Conservation (phyloP, 2,113 vertebrate genomes). For the Rhineura floridana region DNA sequence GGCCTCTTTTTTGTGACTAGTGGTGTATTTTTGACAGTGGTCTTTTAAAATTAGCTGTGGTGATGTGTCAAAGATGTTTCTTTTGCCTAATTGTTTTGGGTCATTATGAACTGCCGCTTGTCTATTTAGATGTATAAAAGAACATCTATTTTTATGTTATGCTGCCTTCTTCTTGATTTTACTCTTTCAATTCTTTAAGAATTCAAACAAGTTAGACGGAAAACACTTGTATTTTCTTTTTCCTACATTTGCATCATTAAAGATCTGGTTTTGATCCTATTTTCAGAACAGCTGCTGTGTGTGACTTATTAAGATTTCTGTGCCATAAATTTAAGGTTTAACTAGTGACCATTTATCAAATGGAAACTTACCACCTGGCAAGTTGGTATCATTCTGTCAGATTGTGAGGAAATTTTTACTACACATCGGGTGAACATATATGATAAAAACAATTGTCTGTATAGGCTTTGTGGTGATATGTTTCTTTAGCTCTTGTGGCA, state of each 20-base stretch:
- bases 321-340: background rate
- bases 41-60: background rate
- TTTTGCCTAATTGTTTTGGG: background rate
- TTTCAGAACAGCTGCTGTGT: background rate
- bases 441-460: background rate
- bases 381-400: background rate
- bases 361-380: background rate
- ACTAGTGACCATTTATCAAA: background rate
- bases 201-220: background rate
- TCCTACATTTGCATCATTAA: background rate
- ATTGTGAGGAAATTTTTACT: background rate
- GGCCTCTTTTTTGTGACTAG: background rate
- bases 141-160: background rate
- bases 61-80: background rate
- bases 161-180: background rate
- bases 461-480: background rate
- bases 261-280: conserved; percentile 7
- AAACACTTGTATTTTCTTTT: conserved; percentile 13
- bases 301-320: background rate
- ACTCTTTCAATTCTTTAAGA: background rate
- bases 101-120: conserved; percentile 3
- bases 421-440: background rate
- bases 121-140: conserved; percentile 1
- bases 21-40: background rate
- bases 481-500: background rate